Evolutionary conservation across 2,113 vertebrate genomes (phyloP).

Genomic region (Columba janthina): DNA sequence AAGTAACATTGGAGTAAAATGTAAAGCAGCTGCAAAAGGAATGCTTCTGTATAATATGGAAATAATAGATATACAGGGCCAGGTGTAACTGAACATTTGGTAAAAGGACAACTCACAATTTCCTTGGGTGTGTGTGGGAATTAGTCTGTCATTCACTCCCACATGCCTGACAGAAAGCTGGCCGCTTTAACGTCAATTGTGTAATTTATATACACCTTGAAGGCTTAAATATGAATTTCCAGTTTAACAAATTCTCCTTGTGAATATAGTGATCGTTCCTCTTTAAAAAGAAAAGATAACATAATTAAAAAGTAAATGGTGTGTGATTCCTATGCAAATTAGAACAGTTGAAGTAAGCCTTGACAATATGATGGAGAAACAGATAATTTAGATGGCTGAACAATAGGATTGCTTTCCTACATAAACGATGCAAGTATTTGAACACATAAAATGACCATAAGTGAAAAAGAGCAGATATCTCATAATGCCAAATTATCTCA

Average conservation of each 20-base stretch:
- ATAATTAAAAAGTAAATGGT: not conserved
- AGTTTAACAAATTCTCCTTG: not conserved
- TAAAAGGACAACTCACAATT: slow-evolving; percentile 18
- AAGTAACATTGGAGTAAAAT: not conserved
- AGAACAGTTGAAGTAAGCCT: not conserved
- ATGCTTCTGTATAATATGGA: not conserved
- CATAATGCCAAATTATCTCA: not conserved
- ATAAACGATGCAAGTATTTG: slow-evolving; percentile 4
- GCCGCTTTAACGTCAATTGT: slow-evolving; percentile 13
- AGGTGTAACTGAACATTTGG: not conserved
- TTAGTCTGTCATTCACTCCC: not conserved
- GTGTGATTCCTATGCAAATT: not conserved
- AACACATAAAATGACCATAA: slow-evolving; percentile 26
- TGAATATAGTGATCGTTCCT: not conserved
- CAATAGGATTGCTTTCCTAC: not conserved
- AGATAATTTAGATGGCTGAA: not conserved
- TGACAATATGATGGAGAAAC: not conserved
- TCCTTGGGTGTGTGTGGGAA: not conserved
- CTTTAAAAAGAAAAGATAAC: not conserved
- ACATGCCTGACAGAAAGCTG: not conserved
- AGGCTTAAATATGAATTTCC: slow-evolving; percentile 29
- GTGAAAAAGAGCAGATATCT: not conserved
- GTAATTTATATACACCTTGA: slow-evolving; percentile 21
- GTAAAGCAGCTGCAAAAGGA: not conserved
- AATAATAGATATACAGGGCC: not conserved